These are phyloP conservation scores for Brachirus orientalis DNA, from an alignment of 2,113 vertebrate species.

Conservation along the genomic window DNA sequence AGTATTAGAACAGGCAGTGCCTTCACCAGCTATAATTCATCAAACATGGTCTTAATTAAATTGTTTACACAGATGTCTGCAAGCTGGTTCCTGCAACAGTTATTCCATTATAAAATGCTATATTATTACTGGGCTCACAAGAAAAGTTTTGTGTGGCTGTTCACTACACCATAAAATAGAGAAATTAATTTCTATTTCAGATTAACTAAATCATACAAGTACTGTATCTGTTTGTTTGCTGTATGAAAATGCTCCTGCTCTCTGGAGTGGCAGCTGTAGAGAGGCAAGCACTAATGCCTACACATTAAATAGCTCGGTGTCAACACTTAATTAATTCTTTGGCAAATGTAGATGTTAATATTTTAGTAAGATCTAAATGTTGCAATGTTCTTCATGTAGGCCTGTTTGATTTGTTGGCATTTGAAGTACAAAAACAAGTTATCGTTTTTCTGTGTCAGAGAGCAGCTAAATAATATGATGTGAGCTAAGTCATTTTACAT, in stretches of 20 bases:
- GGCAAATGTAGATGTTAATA: conserved; percentile 19
- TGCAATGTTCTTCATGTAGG: background rate
- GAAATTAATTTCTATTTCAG: conserved; percentile 26
- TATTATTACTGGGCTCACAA: conserved; percentile 57
- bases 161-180: conserved; percentile 26
- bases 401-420: background rate
- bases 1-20: conserved; percentile 77
- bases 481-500: background rate
- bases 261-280: conserved; percentile 18
- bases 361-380: conserved; percentile 9
- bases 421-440: background rate
- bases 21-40: conserved; percentile 79
- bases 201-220: conserved; percentile 37
- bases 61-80: conserved; percentile 82
- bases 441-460: background rate
- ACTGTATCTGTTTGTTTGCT: conserved; percentile 14
- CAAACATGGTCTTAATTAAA: conserved; percentile 82
- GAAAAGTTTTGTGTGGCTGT: conserved; percentile 52
- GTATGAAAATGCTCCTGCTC: background rate
- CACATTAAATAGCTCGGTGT: conserved; percentile 39
- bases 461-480: background rate
- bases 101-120: conserved; percentile 53
- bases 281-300: conserved; percentile 19
- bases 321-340: conserved; percentile 37
- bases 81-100: conserved; percentile 62